Evolutionary conservation across 2,797 vertebrate genomes (phyloP), one percentile per base, ranked within the genome.

Genomic region (Cossypha niveicapilla): DNA sequence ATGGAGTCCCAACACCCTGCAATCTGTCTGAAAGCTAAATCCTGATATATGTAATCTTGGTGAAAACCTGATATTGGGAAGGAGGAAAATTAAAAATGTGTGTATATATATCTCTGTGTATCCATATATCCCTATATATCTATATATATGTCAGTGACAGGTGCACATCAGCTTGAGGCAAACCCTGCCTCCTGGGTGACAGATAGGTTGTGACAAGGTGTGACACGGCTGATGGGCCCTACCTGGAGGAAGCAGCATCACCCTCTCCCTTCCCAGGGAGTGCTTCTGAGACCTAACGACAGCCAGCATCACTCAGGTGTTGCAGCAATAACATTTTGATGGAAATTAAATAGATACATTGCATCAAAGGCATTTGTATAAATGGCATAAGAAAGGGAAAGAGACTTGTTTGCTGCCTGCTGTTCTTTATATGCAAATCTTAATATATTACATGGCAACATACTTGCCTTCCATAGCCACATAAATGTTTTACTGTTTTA

Each of bases 401-500:
- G 94, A 96, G 95, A 91, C 88, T 96, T 96, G 82, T 96, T 97
- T 97, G 93, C 92, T 97, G 92, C 95, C 97, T 98, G 97, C 97
- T 98, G 96, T 91, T 92, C 94, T 95, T 96, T 96, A 97, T 97
- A 96, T 97, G 96, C 95, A 97, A 97, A 97, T 97, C 68, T 89
- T 93, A 71, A 83, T 94, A 94, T 94, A 97, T 97, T 97, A 96
- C 93, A 94, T 65, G 93, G 93, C 76, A 96, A 95, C 95, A 96
- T 94, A 95, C 81, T 94, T 97, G 93, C 91, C 62, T 97, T 97
- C 91, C 81, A 92, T 73, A 97, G 94, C 91, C 94, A 91, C 93
- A 97, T 97, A 98, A 98, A 97, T 77, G 79, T 95, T 97, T 97
- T 97, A 94, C 87, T 95, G 66, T 94, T 96, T 96, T 97, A 98